Conservation (phyloP, 2,888 invertebrate genomes). For the Drosophila paracracens region DNA sequence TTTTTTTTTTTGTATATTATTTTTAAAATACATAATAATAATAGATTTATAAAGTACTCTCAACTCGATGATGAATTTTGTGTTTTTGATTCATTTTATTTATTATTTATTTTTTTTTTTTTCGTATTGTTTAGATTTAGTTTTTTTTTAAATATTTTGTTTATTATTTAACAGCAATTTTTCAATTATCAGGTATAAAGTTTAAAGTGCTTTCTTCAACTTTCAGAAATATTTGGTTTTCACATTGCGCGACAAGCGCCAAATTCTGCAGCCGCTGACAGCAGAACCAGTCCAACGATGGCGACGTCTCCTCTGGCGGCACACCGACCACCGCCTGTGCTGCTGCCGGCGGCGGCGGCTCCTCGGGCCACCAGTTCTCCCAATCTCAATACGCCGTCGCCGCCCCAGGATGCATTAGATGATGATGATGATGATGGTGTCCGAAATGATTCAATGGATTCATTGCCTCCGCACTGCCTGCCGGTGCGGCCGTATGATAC, state of each 20-base stretch:
- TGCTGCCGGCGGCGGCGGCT: constrained; percentile 47
- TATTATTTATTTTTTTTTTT: constrained; percentile 20
- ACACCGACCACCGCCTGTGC: constrained; percentile 20
- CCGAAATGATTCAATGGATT: constrained; percentile 86
- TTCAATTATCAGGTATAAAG: constrained; percentile 81
- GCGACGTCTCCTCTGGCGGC: constrained; percentile 52
- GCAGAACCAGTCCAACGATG: constrained; percentile 70
- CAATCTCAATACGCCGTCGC: constrained; percentile 91
- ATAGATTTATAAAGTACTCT: constrained; percentile 54
- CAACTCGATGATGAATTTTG: constrained; percentile 43
- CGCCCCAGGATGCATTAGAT: constrained; percentile 89
- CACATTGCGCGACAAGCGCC: constrained; percentile 76
- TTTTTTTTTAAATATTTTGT: constrained; percentile 25
- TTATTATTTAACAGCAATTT: constrained; percentile 73
- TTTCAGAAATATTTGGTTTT: constrained; percentile 81
- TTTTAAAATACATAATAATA: constrained; percentile 68
- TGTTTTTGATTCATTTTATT: constrained; percentile 14
- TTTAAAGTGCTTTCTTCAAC: constrained; percentile 75
- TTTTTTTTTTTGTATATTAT: constrained; percentile 55
- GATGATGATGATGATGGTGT: constrained; percentile 88
- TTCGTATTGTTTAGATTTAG: constrained; percentile 17
- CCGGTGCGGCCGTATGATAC: constrained; percentile 84
- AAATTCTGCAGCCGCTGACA: constrained; percentile 71
- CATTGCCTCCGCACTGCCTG: constrained; percentile 84
- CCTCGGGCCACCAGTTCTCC: constrained; percentile 76